Base-by-base conservation (phyloP, 2,888 invertebrate species). In the Smittia sp. region DNA sequence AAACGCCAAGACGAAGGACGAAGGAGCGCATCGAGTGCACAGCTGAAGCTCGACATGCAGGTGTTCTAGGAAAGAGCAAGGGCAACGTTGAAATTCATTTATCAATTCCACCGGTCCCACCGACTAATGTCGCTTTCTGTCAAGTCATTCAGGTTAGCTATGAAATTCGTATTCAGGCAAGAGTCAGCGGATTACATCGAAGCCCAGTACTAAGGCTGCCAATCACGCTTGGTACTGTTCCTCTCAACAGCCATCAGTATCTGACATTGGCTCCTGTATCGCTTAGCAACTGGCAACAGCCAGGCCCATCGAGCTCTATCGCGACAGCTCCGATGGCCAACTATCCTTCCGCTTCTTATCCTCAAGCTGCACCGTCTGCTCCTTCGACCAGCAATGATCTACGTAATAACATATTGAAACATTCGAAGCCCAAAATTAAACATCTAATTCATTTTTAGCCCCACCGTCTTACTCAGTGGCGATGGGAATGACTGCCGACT, bases 391-490 rank as follows among this genome's bases (percentile, higher is more conserved):
- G n/a, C 13, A 13, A 46, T 25, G 62, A 63, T 62, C n/a, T 73
- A 24, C 73, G 41, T 39, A 67, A 38, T n/a, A n/a, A n/a, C n/a
- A n/a, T n/a, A n/a, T n/a, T n/a, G n/a, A n/a, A n/a, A 18, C 27
- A 66, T 66, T 15, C 15, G 20, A 4, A 13, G 11, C 7, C 25
- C 4, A 32, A 32, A 66, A 9, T 3, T 25, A 6, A 66, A 15
- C 6, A 4, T 27, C 18, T 62, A n/a, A 54, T 66, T 15, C 11
- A 6, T 2, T 32, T 67, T 39, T 39, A 67, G 67, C 73, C 1
- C 73, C 73, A 27, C 73, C 73, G n/a, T 32, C 25, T 9, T 73
- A 73, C 62, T 39, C 62, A 15, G 73, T 41, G 25, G 72, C 72
- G 3, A 72, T 24, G 32, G 27, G 15, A 9, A n/a, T 58, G 62